Conservation (phyloP, 2,113 vertebrate genomes). For the Coryphaenoides rupestris region DNA sequence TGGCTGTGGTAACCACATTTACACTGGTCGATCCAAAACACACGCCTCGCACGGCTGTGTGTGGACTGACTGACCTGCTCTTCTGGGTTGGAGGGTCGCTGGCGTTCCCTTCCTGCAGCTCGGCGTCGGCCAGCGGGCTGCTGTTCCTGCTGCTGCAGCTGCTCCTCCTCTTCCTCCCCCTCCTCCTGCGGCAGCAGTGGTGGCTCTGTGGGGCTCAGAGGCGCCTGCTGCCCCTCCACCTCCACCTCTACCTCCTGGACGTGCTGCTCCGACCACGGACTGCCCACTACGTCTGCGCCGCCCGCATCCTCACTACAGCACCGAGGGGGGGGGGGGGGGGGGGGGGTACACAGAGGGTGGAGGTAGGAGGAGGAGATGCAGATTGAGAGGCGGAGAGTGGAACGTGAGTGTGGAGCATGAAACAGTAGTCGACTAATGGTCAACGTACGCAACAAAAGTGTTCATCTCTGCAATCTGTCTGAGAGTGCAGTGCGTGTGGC, state of each 20-base stretch:
- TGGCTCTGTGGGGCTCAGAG: constrained; percentile 39
- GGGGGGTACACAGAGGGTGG: no score
- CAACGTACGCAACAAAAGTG: neutral
- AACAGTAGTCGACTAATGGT: neutral
- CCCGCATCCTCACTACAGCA: constrained; percentile 50
- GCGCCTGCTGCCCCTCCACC: constrained; percentile 35
- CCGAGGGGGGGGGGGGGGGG: constrained; percentile 17
- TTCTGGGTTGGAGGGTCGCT: constrained; percentile 38
- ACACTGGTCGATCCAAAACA: no score
- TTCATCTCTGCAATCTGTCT: no score
- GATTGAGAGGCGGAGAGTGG: neutral
- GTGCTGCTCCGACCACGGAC: constrained; percentile 38
- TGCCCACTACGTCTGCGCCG: constrained; percentile 48
- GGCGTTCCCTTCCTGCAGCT: constrained; percentile 40
- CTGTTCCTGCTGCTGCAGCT: no score
- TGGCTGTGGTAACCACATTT: no score
- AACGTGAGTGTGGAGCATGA: neutral
- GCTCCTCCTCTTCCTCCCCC: constrained; percentile 27
- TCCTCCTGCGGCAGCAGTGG: no score
- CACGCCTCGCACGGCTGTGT: no score
- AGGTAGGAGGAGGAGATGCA: constrained; percentile 6
- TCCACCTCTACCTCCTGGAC: constrained; percentile 30
- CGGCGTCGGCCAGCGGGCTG: constrained; percentile 30
- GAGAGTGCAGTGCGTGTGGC: no score
- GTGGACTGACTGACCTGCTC: constrained; percentile 44